Evolutionary conservation across 2,797 vertebrate genomes (phyloP), one percentile per base, ranked within the genome.

Genomic region (Aulostomus chinensis): DNA sequence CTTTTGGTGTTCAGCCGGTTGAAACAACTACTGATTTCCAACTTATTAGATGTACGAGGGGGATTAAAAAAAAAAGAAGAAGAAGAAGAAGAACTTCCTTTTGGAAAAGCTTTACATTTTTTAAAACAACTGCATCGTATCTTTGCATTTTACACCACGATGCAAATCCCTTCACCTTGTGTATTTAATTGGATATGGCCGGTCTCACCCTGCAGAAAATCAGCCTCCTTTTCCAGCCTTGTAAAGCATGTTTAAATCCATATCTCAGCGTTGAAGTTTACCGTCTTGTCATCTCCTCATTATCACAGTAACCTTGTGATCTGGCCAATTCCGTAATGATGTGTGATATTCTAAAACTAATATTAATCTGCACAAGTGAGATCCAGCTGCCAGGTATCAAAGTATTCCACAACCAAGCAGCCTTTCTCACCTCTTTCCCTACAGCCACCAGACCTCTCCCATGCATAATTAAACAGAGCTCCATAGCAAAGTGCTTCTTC

Each of bases 401-500:
- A 87, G 75, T 35, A 52, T 53, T 80, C 73, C 58, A 63, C 49
- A 40, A 52, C 53, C 49, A 55, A 48, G 45, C 64, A 59, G 29
- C 29, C 30, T 58, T 13, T 28, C 56, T 58, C 65, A 41, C 63
- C 67, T 48, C 67, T 73, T 33, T 61, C 70, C 57, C 68, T 13
- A 52, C 31, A 57, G 51, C 77, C 71, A 49, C 71, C 68, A 80
- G 73, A 69, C 64, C 73, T 83, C 68, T 73, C 63, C 62, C 68
- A 77, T 69, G 68, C 74, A 86, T 86, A 89, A 88, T 90, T 80
- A 87, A 65, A 47, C 51, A 49, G 50, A 72, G 59, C 76, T 80
- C 70, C 74, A 70, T 59, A 58, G 42, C 25, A 36, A 40, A 48
- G 35, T 56, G 60, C 39, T 30, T 14, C 51, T 30, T n/a, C n/a